Percentiles rank a stretch among this genome's conserved stretches.
phyloP scores from a whole-genome alignment of 2,113 vertebrate genomes.

The Corythaeola cristata region DNA sequence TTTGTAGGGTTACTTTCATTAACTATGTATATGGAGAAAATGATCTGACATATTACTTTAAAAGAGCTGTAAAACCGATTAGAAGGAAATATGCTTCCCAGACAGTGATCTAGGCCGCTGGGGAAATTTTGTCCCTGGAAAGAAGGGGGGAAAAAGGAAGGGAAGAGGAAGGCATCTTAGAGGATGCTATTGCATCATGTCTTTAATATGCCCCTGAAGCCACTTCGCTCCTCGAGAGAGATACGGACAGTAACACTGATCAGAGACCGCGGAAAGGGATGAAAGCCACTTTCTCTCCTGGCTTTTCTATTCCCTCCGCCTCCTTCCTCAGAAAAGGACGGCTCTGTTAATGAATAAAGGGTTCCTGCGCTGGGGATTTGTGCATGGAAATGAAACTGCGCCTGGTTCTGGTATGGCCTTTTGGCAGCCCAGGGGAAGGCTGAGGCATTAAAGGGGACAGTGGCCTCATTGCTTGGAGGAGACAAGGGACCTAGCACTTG shows the following conservation, averaged over 20 bases:
- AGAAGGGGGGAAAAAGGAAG: background rate
- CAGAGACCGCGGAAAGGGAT: background rate
- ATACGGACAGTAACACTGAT: background rate
- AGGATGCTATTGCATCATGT: background rate
- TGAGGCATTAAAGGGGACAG: conserved; percentile 73
- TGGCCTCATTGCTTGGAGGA: conserved; percentile 79
- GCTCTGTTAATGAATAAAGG: conserved; percentile 69
- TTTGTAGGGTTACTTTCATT: conserved; percentile 90
- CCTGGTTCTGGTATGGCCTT: conserved; percentile 51
- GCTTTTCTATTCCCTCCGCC: background rate
- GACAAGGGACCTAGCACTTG: conserved; percentile 83
- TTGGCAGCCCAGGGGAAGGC: conserved; percentile 71
- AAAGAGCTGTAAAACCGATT: conserved; percentile 86
- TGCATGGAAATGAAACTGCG: conserved; percentile 68
- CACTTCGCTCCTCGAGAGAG: background rate
- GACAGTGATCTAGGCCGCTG: conserved; percentile 64
- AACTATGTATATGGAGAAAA: conserved; percentile 86
- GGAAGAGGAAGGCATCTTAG: background rate
- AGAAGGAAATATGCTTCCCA: conserved; percentile 83
- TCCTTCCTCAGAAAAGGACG: conserved; percentile 30
- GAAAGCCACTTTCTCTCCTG: background rate
- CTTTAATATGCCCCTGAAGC: background rate
- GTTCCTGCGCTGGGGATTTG: conserved; percentile 56
- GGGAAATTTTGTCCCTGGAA: conserved; percentile 58
- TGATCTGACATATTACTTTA: conserved; percentile 86